Conservation (phyloP, 2,888 invertebrate genomes). For the Drosophila cognata region DNA sequence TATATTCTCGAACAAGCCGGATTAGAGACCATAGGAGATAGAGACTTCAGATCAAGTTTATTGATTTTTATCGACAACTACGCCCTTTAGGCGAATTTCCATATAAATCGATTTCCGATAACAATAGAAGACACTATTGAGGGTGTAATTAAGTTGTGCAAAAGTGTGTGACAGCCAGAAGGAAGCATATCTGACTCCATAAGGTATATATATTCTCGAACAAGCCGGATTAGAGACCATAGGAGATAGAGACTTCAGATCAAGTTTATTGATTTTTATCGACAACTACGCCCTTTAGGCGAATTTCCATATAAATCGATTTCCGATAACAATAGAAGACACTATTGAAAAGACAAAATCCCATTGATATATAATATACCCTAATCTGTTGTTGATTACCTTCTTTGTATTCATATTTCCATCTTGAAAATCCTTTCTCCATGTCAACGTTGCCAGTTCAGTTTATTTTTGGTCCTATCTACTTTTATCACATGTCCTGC, state of each 20-base stretch:
- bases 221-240: neutral
- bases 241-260: neutral
- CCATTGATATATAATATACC: neutral
- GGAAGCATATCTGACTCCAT: neutral
- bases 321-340: neutral
- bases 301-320: neutral
- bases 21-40: neutral
- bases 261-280: neutral
- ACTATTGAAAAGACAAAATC: neutral
- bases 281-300: neutral
- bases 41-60: neutral
- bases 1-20: neutral
- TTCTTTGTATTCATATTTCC: neutral
- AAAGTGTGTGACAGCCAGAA: neutral
- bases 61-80: neutral
- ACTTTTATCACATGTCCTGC: constrained; percentile 16
- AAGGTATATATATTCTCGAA: neutral
- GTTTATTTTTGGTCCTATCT: neutral
- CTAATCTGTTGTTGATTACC: neutral
- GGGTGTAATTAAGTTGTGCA: too few relatives aligned
- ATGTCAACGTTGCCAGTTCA: neutral
- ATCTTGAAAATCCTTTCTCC: neutral
- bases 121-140: neutral
- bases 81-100: neutral
- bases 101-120: neutral